Percentiles rank a stretch among this genome's conserved stretches.
Evolutionary conservation across 2,888 invertebrate genomes (phyloP).

Genomic region (Horisme vitalbata): DNA sequence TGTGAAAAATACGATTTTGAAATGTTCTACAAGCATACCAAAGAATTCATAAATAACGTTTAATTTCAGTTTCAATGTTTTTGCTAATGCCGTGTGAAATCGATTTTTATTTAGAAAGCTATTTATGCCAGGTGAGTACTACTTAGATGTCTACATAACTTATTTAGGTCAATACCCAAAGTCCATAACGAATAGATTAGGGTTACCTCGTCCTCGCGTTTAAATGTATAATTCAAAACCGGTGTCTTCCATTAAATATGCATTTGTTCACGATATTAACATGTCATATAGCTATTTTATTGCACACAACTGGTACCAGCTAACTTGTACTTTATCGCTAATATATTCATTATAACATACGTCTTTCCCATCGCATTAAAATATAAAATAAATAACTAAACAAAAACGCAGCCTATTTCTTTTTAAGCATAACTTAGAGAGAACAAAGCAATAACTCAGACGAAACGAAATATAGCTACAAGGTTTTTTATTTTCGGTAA

Average conservation of each 20-base stretch:
- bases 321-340: slow-evolving; percentile 65
- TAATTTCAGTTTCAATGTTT: too few relatives aligned
- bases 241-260: slow-evolving; percentile 52
- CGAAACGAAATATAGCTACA: slow-evolving; percentile 69
- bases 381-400: slow-evolving; percentile 71
- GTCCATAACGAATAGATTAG: slow-evolving; percentile 30
- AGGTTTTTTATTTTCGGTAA: slow-evolving; percentile 75
- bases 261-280: slow-evolving; percentile 66
- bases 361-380: slow-evolving; percentile 76
- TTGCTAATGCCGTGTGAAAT: too few relatives aligned
- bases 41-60: too few relatives aligned
- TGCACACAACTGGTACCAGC: slow-evolving; percentile 61
- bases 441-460: slow-evolving; percentile 73
- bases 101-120: neutral
- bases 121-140: neutral
- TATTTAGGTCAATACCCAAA: slow-evolving; percentile 29
- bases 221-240: slow-evolving; percentile 40
- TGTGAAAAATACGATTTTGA: too few relatives aligned
- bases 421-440: slow-evolving; percentile 62
- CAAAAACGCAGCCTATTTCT: slow-evolving; percentile 60
- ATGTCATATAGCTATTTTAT: slow-evolving; percentile 65
- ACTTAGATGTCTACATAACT: slow-evolving; percentile 8
- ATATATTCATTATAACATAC: slow-evolving; percentile 77
- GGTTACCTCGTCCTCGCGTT: slow-evolving; percentile 29
- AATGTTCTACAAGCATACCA: too few relatives aligned